Evolutionary conservation across 2,113 vertebrate species (phyloP).

Genomic region (Buteo buteo): DNA sequence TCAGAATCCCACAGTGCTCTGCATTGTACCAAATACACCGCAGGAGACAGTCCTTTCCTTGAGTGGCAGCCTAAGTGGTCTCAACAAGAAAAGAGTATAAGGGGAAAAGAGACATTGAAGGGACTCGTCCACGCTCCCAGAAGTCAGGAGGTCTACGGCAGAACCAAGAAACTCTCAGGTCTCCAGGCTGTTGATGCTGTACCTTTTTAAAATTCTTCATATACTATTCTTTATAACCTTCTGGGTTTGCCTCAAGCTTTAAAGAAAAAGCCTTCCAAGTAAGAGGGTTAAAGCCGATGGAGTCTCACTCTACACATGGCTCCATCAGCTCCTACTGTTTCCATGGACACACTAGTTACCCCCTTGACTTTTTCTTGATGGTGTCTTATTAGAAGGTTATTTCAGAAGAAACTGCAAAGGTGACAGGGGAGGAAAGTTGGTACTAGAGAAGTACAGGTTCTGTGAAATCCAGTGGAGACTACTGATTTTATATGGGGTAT

Average conservation of each 20-base stretch:
- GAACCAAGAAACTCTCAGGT: background rate
- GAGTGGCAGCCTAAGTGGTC: background rate
- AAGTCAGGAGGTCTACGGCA: background rate
- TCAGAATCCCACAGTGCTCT: background rate
- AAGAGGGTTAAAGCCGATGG: background rate
- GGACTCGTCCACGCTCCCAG: background rate
- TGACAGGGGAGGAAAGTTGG: background rate
- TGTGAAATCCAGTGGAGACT: background rate
- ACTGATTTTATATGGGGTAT: background rate
- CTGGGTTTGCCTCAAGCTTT: background rate
- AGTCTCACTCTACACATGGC: background rate
- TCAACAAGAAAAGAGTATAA: background rate
- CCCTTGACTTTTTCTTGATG: background rate
- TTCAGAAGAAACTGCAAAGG: background rate
- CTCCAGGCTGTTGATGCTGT: background rate
- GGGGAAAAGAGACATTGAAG: background rate
- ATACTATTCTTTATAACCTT: background rate
- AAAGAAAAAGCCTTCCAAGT: background rate
- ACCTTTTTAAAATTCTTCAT: background rate
- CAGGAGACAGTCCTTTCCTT: background rate
- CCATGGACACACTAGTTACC: constrained; percentile 19
- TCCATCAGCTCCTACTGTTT: constrained; percentile 13
- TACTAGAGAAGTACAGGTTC: background rate
- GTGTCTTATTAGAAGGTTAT: background rate
- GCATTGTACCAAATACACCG: background rate